Conservation (phyloP, 37 sponge, comb jelly and placozoan genomes). For the Aplysina aerophoba region DNA sequence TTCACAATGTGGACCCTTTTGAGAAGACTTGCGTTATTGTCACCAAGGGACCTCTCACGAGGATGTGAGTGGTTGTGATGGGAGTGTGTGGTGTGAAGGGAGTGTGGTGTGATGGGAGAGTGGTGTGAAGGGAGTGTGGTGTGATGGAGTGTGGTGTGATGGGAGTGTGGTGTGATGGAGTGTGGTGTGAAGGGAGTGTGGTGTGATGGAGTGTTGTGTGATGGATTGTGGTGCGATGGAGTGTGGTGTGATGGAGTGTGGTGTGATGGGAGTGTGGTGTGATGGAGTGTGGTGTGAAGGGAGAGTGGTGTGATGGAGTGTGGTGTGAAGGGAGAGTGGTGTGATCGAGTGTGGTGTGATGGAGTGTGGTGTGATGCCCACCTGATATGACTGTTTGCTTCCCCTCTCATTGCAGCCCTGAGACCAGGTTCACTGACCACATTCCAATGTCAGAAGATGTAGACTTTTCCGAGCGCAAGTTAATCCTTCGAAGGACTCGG, state of each 20-base stretch:
- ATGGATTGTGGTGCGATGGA: background rate
- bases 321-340: background rate
- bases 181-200: background rate
- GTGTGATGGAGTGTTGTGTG: too few species aligned
- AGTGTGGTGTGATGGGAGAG: background rate
- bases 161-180: background rate
- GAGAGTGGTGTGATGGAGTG: too few species aligned
- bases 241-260: too few species aligned
- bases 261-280: constrained; percentile 61
- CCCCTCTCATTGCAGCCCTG: constrained; percentile 45
- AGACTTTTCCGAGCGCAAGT: constrained; percentile 65
- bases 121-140: background rate
- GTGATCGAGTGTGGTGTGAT: background rate
- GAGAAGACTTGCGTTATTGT: constrained; percentile 81
- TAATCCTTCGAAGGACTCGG: constrained; percentile 56
- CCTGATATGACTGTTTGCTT: background rate
- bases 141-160: too few species aligned
- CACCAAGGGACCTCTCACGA: constrained; percentile 73
- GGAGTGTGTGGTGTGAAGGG: background rate
- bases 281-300: background rate
- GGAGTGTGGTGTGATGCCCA: too few species aligned
- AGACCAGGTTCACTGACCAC: constrained; percentile 66
- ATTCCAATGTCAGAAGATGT: constrained; percentile 27
- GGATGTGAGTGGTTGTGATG: constrained; percentile 69
- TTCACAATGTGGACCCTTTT: constrained; percentile 86